Evolutionary conservation across 2,113 vertebrate species (phyloP), one percentile per base, ranked within the genome.

Genomic region (Rhegmatorhina hoffmannsi): DNA sequence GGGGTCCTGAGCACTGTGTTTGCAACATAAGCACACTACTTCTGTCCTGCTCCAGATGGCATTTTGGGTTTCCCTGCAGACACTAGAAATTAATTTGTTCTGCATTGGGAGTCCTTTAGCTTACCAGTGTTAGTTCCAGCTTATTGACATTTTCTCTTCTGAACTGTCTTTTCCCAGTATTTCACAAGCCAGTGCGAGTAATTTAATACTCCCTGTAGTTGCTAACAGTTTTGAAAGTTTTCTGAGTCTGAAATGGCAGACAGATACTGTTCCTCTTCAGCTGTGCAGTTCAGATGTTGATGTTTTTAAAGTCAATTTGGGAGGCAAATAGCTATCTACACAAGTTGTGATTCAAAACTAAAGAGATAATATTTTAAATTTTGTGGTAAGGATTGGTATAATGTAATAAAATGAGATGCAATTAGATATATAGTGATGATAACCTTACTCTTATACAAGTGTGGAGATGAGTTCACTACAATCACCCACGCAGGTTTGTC

Each of bases 81-180:
- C 80, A 56, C 52, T 7, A 86, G 81, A 78, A 94, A 84, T 91
- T 91, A 91, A 89, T 87, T 92, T 33, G 21, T 92, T 77, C 56
- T 95, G 64, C 36, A 8, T 9, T 75, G 38, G n/a, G 44, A 84
- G 81, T 77, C 13, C 31, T 89, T 91, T 83, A 79, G 47, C 58
- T 91, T 95, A 60, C 23, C 49, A 63, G 21, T 59, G n/a, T 24
- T 74, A 21, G 24, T 80, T 94, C 50, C 49, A 75, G 23, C 2
- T 81, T 87, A 81, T 76, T 93, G 46, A 62, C 13, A 4, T 68
- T 87, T 87, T 85, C 38, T 74, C 21, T 89, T 47, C 52, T 55
- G 72, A 78, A 11, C 44, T 40, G 47, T 67, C 68, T 60, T 75
- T 75, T 29, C 26, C 59, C 29, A 67, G 49, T 26, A 58, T 26